Conservation (phyloP, 2,888 invertebrate species). For the Eremobia ochroleuca region DNA sequence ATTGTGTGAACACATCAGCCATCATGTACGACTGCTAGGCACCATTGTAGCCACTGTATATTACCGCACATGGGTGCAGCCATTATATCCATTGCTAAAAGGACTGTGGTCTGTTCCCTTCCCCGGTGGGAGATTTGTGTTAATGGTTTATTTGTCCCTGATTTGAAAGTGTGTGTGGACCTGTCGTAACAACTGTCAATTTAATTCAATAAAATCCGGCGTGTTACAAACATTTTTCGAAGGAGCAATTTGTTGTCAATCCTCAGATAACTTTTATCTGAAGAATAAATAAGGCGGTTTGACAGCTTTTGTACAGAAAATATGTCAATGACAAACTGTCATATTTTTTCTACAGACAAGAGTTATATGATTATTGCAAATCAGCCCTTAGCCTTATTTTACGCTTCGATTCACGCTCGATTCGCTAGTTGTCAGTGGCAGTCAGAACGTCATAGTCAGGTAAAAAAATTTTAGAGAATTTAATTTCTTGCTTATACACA, state of each 20-base stretch:
- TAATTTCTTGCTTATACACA: not conserved
- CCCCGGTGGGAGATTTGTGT: conserved; percentile 55
- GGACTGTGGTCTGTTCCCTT: conserved; percentile 54
- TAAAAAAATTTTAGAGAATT: not conserved
- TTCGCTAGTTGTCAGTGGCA: not conserved
- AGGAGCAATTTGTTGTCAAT: not conserved
- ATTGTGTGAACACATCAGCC: conserved; percentile 50
- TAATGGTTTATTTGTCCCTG: conserved; percentile 43
- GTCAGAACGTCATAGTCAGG: not conserved
- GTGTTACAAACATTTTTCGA: not conserved
- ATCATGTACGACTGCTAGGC: conserved; percentile 46
- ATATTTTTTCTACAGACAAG: not conserved
- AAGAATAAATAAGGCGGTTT: not conserved
- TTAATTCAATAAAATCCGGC: too few relatives aligned
- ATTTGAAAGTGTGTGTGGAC: conserved; percentile 47
- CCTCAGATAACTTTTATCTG: not conserved
- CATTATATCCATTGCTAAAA: conserved; percentile 52
- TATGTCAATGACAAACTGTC: not conserved
- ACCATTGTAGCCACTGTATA: conserved; percentile 61
- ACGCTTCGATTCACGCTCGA: not conserved
- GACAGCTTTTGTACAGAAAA: not conserved
- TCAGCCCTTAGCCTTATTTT: not conserved
- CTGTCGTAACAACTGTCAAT: not conserved
- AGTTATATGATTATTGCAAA: not conserved
- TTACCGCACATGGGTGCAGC: conserved; percentile 58